Conservation (phyloP, 1,140 invertebrate genomes). For the Solen grandis region DNA sequence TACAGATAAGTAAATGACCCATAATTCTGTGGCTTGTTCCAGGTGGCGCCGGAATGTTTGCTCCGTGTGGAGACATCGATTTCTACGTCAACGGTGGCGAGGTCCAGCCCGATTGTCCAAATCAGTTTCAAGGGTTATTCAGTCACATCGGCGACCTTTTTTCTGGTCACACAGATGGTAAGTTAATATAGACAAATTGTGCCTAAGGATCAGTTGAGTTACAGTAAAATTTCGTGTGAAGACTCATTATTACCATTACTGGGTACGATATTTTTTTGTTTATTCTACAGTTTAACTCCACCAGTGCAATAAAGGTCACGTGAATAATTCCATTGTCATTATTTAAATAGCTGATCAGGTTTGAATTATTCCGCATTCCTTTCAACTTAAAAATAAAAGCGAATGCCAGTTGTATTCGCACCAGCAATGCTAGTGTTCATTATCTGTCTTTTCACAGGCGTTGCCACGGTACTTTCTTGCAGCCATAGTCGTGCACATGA, state of each 20-base stretch:
- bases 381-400: background rate
- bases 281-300: too few relatives aligned
- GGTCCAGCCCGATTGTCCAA: slow-evolving; percentile 74
- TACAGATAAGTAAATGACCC: too few relatives aligned
- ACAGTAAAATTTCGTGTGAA: too few relatives aligned
- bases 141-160: slow-evolving; percentile 44
- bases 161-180: slow-evolving; percentile 30
- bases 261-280: too few relatives aligned
- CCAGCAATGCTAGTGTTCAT: too few relatives aligned
- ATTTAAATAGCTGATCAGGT: too few relatives aligned
- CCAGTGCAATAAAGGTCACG: too few relatives aligned
- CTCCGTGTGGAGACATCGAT: slow-evolving; percentile 86
- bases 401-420: too few relatives aligned
- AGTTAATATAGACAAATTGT: background rate
- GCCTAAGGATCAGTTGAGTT: background rate
- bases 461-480: slow-evolving; percentile 89
- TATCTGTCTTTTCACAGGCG: too few relatives aligned
- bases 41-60: slow-evolving; percentile 84
- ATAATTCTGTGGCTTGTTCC: too few relatives aligned
- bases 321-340: too few relatives aligned
- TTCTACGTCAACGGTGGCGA: slow-evolving; percentile 85
- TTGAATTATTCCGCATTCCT: background rate
- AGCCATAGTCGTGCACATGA: slow-evolving; percentile 93
- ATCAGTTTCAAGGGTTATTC: slow-evolving; percentile 33
- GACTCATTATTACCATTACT: too few relatives aligned